phyloP scores from a whole-genome alignment of 1,140 invertebrate genomes.

The Eriosoma lanigerum region DNA sequence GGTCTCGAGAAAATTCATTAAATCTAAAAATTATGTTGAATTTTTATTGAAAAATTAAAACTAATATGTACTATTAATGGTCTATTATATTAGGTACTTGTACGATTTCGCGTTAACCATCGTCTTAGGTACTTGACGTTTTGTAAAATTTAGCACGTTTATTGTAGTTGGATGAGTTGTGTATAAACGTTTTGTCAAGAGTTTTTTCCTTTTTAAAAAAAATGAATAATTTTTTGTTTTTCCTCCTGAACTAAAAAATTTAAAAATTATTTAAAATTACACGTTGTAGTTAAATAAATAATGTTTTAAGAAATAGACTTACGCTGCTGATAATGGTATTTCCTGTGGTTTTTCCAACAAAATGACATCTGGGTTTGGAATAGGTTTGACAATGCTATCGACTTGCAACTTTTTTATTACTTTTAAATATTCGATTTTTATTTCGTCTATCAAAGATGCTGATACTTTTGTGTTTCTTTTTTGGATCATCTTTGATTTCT shows the following conservation, averaged over 20 bases:
- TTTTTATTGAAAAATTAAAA: too few species aligned
- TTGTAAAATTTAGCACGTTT: slow-evolving; percentile 33
- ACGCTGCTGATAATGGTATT: background rate
- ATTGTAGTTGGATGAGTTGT: slow-evolving; percentile 49
- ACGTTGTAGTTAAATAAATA: background rate
- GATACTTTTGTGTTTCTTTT: slow-evolving; percentile 8
- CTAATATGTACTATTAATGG: too few species aligned
- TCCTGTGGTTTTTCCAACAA: background rate
- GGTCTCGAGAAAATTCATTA: slow-evolving; percentile 37
- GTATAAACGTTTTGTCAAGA: slow-evolving; percentile 42
- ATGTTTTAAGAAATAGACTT: background rate
- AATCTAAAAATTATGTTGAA: slow-evolving; percentile 27
- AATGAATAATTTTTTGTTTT: slow-evolving; percentile 45
- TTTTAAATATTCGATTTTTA: slow-evolving; percentile 26
- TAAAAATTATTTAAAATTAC: background rate
- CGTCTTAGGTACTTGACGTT: slow-evolving; percentile 46
- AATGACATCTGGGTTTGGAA: background rate
- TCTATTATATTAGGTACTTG: slow-evolving; percentile 19
- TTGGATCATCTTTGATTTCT: slow-evolving; percentile 20
- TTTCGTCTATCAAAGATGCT: slow-evolving; percentile 23
- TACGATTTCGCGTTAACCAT: slow-evolving; percentile 45
- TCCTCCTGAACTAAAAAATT: slow-evolving; percentile 31
- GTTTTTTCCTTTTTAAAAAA: slow-evolving; percentile 50
- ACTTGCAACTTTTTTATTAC: slow-evolving; percentile 35
- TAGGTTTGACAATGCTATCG: slow-evolving; percentile 40